Evolutionary conservation across 2,797 vertebrate genomes (phyloP).

Genomic region (Danionella dracula): DNA sequence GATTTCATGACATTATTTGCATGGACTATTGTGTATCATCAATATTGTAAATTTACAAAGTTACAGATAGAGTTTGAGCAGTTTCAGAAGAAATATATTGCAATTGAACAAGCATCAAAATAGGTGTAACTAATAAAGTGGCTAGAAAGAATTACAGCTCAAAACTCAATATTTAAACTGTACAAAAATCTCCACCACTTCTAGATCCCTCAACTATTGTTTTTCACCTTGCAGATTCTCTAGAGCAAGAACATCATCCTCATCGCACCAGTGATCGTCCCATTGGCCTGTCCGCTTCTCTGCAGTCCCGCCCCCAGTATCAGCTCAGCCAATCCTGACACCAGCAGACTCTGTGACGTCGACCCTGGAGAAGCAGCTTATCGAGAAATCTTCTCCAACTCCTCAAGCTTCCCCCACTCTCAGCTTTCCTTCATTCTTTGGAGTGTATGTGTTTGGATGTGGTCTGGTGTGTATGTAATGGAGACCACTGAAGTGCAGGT

Average conservation of each 20-base stretch:
- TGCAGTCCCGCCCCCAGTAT: conserved; percentile 53
- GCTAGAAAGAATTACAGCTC: no score
- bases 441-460: conserved; percentile 7
- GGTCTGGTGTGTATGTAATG: not conserved
- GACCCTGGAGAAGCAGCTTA: conserved; percentile 55
- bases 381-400: conserved; percentile 60
- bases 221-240: conserved; percentile 74
- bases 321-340: conserved; percentile 52
- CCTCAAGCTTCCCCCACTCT: conserved; percentile 24
- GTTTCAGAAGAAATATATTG: no score
- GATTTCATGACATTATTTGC: no score
- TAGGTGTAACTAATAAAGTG: no score
- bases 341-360: conserved; percentile 46
- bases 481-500: not conserved
- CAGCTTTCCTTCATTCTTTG: conserved; percentile 41
- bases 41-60: no score
- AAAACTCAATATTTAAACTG: no score
- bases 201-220: not conserved
- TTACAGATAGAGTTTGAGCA: no score
- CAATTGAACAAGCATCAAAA: no score
- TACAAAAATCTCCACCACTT: no score
- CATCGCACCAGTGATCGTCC: conserved; percentile 72
- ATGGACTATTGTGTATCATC: no score
- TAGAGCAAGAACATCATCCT: conserved; percentile 77
- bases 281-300: conserved; percentile 46